These are phyloP conservation scores for Clamator glandarius DNA, from an alignment of 2,797 vertebrate genomes.

Conservation along the genomic window DNA sequence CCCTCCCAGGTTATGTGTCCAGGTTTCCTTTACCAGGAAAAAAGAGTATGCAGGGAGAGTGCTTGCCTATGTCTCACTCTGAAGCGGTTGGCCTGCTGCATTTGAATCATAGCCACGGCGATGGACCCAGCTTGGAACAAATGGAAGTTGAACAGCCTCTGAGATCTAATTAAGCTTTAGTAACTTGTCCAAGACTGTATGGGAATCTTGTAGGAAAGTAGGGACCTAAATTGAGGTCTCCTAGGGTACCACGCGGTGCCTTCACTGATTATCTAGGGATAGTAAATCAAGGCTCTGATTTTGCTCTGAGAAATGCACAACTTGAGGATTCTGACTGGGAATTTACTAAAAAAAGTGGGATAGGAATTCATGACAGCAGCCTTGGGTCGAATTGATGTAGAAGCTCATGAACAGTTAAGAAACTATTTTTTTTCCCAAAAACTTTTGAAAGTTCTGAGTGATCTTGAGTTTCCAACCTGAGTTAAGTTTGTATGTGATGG, in stretches of 20 bases:
- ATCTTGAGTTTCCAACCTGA: not conserved
- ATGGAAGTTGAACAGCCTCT: not conserved
- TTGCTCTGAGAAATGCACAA: not conserved
- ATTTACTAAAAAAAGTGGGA: not conserved
- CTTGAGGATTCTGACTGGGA: not conserved
- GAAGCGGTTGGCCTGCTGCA: not conserved
- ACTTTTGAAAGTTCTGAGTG: not conserved
- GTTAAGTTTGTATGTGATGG: not conserved
- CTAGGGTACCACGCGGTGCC: not conserved
- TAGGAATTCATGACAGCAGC: not conserved
- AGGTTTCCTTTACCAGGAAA: not conserved
- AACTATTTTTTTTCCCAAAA: not conserved
- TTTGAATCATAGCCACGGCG: not conserved
- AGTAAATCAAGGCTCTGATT: not conserved
- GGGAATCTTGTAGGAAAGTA: not conserved
- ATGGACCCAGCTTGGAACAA: not conserved
- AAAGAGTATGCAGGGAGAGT: not conserved
- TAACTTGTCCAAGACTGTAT: not conserved
- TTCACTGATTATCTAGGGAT: not conserved
- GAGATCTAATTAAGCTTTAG: not conserved
- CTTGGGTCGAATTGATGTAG: not conserved
- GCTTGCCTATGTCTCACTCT: not conserved
- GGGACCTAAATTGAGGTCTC: not conserved
- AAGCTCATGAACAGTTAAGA: not conserved
- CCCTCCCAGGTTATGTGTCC: not conserved